Base-by-base conservation (phyloP, 2,113 vertebrate genomes). In the Corapipo altera region DNA sequence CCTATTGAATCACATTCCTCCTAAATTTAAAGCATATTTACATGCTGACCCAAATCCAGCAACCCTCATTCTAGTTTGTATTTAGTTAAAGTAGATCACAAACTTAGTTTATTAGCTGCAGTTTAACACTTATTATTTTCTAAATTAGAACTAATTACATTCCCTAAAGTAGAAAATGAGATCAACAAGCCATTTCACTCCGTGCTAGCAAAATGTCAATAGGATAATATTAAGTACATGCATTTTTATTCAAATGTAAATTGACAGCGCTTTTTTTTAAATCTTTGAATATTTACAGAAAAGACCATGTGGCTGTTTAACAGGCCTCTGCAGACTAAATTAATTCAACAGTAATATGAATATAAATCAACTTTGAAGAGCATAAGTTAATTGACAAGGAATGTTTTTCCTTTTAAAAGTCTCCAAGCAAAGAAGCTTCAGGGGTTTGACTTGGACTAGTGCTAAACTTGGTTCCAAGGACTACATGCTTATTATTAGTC, bases 71-170 rank as follows among this genome's bases (percentile, higher is more conserved):
- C 57, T 89, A 88, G 71, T 64, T 61, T 32, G 3, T 70, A 67
- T 95, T 71, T 88, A 71, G 28, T 85, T 93, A 57, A 89, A 92
- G 73, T 59, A 86, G 75, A 95, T 92, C 80, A 95, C 69, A 95
- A 95, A 93, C 88, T 91, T 95, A 64, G 57, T 78, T 95, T 95
- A 95, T 97, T 96, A 95, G 76, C 87, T 91, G 61, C 3, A 62
- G 78, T 91, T 97, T 90, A 96, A 93, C 86, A 94, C 80, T 92
- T 90, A 91, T 73, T 92, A 91, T 94, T 96, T 90, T 91, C 92
- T 93, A 95, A 96, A 96, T 90, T 97, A 96, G 66, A 95, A 90
- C 62, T 95, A 96, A 97, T 96, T 96, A 90, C 81, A 86, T 94
- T 70, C 74, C n/a, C 75, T 93, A 95, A 95, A 95, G 93, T 72